These are phyloP conservation scores for Scaptomyza pallida DNA, from an alignment of 1,140 invertebrate species.

Conservation along the genomic window DNA sequence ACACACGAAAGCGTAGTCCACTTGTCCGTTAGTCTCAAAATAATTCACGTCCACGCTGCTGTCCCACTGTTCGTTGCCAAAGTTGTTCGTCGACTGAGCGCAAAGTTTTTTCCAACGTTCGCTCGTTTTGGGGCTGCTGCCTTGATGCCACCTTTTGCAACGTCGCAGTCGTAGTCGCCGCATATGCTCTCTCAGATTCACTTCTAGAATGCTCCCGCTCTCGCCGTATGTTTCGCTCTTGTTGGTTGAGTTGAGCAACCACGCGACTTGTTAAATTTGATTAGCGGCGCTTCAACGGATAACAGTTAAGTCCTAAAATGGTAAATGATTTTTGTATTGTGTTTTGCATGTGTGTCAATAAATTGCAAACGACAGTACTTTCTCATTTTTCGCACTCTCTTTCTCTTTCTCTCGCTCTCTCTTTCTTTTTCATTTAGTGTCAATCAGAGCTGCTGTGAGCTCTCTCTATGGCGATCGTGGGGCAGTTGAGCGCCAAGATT, in stretches of 20 bases:
- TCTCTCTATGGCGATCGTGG: slow-evolving; percentile 27
- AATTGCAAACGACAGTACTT: slow-evolving; percentile 17
- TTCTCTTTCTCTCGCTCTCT: neutral
- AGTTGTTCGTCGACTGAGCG: slow-evolving; percentile 72
- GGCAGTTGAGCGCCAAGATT: slow-evolving; percentile 47
- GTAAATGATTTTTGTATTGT: slow-evolving; percentile 29
- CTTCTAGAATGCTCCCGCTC: neutral
- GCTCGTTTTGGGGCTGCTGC: slow-evolving; percentile 26
- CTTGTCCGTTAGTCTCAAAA: slow-evolving; percentile 23
- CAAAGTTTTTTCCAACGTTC: slow-evolving; percentile 31
- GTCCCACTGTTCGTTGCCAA: slow-evolving; percentile 56
- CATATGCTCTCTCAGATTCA: slow-evolving; percentile 10
- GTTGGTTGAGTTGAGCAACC: slow-evolving; percentile 10
- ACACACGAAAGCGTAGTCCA: slow-evolving; percentile 53
- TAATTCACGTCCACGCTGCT: slow-evolving; percentile 15
- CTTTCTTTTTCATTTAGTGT: neutral
- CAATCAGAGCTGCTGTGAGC: slow-evolving; percentile 3
- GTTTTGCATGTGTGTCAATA: slow-evolving; percentile 13
- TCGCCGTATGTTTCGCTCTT: neutral
- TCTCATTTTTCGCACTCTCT: neutral
- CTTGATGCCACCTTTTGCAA: slow-evolving; percentile 30
- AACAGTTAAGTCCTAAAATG: slow-evolving; percentile 41
- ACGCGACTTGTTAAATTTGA: slow-evolving; percentile 36
- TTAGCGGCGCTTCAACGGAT: slow-evolving; percentile 22
- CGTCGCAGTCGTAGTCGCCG: slow-evolving; percentile 18